These are phyloP conservation scores for Leptestheria dahalacensis DNA, from an alignment of 1,140 invertebrate species.

Conservation along the genomic window DNA sequence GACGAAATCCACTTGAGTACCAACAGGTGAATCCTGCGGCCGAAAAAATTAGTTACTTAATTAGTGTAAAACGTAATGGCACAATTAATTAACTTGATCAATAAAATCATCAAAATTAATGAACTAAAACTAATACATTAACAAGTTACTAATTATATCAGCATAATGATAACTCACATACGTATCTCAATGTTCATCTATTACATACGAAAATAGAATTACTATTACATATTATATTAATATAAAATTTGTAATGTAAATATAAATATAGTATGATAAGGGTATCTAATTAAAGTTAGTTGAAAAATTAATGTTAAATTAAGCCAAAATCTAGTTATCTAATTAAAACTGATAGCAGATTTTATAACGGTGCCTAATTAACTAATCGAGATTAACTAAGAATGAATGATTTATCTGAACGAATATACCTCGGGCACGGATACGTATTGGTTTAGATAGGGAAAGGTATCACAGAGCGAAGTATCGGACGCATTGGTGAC, in stretches of 20 bases:
- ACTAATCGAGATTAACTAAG: background rate
- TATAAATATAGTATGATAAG: constrained; percentile 6
- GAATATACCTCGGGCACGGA: constrained; percentile 58
- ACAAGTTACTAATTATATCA: too few relatives aligned
- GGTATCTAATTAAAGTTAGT: background rate
- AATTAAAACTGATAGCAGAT: background rate
- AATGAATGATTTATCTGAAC: background rate
- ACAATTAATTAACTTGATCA: too few relatives aligned
- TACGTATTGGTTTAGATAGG: constrained; percentile 62
- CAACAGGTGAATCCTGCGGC: constrained; percentile 60
- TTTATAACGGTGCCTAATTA: too few relatives aligned
- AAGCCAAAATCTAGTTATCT: too few relatives aligned
- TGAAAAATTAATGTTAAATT: background rate
- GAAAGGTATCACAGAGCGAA: constrained; percentile 57
- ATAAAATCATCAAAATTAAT: too few relatives aligned
- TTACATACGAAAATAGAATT: too few relatives aligned
- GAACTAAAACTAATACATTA: too few relatives aligned
- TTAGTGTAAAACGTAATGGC: too few relatives aligned
- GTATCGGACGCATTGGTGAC: constrained; percentile 52
- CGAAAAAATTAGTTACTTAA: too few relatives aligned
- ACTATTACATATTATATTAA: too few relatives aligned
- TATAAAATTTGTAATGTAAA: background rate
- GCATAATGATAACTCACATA: too few relatives aligned
- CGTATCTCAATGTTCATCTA: too few relatives aligned
- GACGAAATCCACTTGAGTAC: constrained; percentile 62